Evolutionary conservation across 2,888 invertebrate genomes (phyloP), one percentile per base, ranked within the genome.

Genomic region (Hyalella azteca): DNA sequence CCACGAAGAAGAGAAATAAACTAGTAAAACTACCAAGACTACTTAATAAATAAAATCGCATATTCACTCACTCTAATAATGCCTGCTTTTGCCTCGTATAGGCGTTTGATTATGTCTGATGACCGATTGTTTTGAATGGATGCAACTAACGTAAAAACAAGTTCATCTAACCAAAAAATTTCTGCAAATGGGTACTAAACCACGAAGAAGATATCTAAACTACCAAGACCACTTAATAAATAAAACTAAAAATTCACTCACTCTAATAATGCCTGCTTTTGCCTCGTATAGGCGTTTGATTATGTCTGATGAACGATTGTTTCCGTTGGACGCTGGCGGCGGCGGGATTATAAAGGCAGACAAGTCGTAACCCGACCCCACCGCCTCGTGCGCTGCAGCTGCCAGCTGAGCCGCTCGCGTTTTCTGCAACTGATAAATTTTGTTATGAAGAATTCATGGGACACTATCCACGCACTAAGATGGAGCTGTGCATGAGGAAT

Each of bases 321-420:
- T 82, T 40, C 79, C 81, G 13, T 59, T 78, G 41, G 79, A 78
- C 11, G 77, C 79, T 1, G 82, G 82, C 4, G 81, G 82, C 4
- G 93, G 93, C 32, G 94, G 94, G 87, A 95, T 94, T 83, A 94
- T 95, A 86, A 92, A 94, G 0, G 94, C 93, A 90, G 93, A 92
- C 73, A 95, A 93, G 89, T 94, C 93, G 88, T 94, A 94, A 48
- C 36, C 29, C 22, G 29, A 66, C 26, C 36, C 66, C 26, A 54
- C 54, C 9, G 45, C 54, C 32, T 73, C 29, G 48, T 39, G 48
- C 22, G 40, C 41, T 15, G 29, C 39, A 22, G 59, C 29, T 11
- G 40, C 22, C 26, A 29, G 40, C 19, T 78, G 41, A 11, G 11
- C 41, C 0, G 22, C 29, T 32, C 22, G 29, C 3, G 49, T n/a